These are phyloP conservation scores for Cacatua alba DNA, from an alignment of 2,113 vertebrate species.

Conservation along the genomic window DNA sequence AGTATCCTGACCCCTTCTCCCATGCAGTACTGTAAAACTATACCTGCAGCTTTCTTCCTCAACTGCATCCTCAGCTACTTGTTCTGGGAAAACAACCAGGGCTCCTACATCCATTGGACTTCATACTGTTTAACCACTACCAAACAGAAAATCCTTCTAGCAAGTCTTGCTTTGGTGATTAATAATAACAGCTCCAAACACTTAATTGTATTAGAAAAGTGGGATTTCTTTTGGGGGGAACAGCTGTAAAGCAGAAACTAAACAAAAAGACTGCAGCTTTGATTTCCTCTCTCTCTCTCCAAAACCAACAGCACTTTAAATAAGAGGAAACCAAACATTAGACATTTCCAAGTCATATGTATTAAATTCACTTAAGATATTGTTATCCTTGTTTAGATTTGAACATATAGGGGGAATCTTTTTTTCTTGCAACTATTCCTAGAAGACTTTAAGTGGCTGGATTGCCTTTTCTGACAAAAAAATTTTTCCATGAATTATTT, in stretches of 20 bases:
- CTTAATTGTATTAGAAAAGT: conserved; percentile 12
- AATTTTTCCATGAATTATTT: conserved; percentile 80
- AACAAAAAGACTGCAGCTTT: conserved; percentile 55
- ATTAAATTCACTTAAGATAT: conserved; percentile 66
- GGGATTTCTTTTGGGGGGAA: background rate
- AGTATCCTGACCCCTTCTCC: background rate
- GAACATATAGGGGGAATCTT: conserved; percentile 45
- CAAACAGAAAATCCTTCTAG: background rate
- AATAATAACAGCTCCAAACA: background rate
- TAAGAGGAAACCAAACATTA: conserved; percentile 52
- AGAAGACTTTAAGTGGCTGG: conserved; percentile 72
- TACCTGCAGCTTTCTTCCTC: background rate
- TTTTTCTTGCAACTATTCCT: conserved; percentile 62
- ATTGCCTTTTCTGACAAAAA: conserved; percentile 65
- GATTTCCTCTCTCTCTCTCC: conserved; percentile 45
- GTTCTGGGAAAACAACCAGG: background rate
- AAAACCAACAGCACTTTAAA: conserved; percentile 71
- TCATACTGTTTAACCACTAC: background rate
- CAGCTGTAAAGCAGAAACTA: conserved; percentile 38
- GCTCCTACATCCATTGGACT: background rate
- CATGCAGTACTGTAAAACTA: background rate
- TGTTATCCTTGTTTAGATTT: conserved; percentile 65
- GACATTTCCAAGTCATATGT: conserved; percentile 13
- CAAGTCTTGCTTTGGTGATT: background rate
- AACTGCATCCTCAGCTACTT: background rate